Evolutionary conservation across 2,888 invertebrate genomes (phyloP).

Genomic region (Drosophila austrosaltans): DNA sequence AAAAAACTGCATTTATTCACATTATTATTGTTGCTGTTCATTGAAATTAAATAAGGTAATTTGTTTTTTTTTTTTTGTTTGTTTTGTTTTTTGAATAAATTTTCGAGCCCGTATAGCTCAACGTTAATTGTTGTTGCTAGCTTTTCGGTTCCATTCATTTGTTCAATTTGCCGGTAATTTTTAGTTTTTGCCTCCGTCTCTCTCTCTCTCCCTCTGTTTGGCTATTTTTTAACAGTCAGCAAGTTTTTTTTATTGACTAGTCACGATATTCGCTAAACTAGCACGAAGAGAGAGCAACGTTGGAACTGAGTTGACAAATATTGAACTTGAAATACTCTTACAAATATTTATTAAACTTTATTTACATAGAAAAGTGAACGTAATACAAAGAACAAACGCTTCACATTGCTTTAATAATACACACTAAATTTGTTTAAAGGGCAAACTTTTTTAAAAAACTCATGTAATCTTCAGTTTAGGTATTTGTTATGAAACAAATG

Average conservation of each 20-base stretch:
- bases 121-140: constrained; percentile 19
- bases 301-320: not conserved
- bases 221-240: constrained; percentile 6
- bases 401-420: no score
- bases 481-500: not conserved
- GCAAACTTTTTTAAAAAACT: not conserved
- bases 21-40: constrained; percentile 9
- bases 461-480: not conserved
- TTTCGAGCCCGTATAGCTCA: constrained; percentile 27
- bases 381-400: no score
- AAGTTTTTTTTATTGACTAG: constrained; percentile 24
- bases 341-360: not conserved
- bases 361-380: not conserved
- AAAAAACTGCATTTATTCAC: not conserved
- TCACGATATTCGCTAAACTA: constrained; percentile 45
- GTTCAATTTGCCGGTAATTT: constrained; percentile 7
- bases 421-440: not conserved
- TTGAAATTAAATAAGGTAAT: not conserved
- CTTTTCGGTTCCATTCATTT: constrained; percentile 3
- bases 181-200: not conserved
- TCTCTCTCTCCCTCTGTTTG: not conserved
- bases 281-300: constrained; percentile 14
- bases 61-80: constrained; percentile 3
- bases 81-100: not conserved
- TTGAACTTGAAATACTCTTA: constrained; percentile 12